Evolutionary conservation across 2,888 invertebrate species (phyloP).

Genomic region (Papilio elwesi): DNA sequence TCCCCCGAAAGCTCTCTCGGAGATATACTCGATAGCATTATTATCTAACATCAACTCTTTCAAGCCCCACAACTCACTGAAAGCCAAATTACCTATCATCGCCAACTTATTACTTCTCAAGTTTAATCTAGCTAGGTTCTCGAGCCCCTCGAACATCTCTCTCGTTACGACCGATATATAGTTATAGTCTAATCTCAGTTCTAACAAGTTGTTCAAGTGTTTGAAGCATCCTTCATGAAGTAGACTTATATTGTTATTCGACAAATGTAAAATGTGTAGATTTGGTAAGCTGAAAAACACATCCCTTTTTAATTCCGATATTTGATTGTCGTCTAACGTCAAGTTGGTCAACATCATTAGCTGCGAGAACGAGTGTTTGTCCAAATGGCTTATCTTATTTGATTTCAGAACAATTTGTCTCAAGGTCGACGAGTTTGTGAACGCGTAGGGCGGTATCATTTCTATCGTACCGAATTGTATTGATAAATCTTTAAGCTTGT

Average conservation of each 20-base stretch:
- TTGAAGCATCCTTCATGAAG: constrained; percentile 94
- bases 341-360: constrained; percentile 88
- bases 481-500: constrained; percentile 87
- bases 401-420: constrained; percentile 87
- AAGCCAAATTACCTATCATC: constrained; percentile 91
- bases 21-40: constrained; percentile 88
- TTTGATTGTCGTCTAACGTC: constrained; percentile 89
- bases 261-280: constrained; percentile 89
- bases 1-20: constrained; percentile 90
- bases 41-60: constrained; percentile 88
- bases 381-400: constrained; percentile 87
- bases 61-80: constrained; percentile 90
- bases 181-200: constrained; percentile 91
- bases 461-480: constrained; percentile 90
- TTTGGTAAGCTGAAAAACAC: constrained; percentile 90
- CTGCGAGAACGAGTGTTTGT: constrained; percentile 88
- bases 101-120: constrained; percentile 89
- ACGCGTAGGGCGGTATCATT: constrained; percentile 88
- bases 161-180: constrained; percentile 90
- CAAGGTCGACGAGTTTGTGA: constrained; percentile 89
- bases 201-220: constrained; percentile 88
- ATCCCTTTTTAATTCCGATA: constrained; percentile 88
- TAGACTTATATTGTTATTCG: constrained; percentile 92
- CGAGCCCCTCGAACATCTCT: constrained; percentile 90
- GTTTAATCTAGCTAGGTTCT: constrained; percentile 88